Percentiles rank a stretch among this genome's conserved stretches.
Conservation (phyloP, 2,888 invertebrate genomes). For the Clostera curtula region DNA sequence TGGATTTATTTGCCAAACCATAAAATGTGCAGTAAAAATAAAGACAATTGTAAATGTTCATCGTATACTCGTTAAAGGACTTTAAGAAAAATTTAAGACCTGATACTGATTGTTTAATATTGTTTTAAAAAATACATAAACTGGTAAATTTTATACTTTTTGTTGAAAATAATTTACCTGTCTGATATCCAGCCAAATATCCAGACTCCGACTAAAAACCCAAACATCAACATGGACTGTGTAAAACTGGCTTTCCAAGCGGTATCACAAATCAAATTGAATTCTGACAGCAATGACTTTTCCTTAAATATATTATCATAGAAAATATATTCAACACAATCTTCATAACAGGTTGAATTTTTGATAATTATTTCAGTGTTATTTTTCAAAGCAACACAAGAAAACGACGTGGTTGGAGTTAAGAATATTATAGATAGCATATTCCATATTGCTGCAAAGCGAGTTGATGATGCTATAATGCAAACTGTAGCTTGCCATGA, state of each 20-base stretch:
- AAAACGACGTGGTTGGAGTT: conserved; percentile 32
- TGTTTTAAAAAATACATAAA: no score
- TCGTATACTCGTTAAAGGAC: no score
- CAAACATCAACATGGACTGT: conserved; percentile 43
- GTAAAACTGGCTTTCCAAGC: conserved; percentile 42
- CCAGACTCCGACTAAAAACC: conserved; percentile 34
- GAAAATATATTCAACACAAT: conserved; percentile 35
- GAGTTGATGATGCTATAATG: conserved; percentile 23
- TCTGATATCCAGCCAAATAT: conserved; percentile 52
- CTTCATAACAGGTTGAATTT: conserved; percentile 35
- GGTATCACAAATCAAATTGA: conserved; percentile 37
- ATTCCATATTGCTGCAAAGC: conserved; percentile 37
- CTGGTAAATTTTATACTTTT: no score
- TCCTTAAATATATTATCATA: conserved; percentile 31
- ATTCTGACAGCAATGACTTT: conserved; percentile 36
- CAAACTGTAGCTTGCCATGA: conserved; percentile 38
- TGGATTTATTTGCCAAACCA: no score
- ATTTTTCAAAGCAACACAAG: conserved; percentile 25
- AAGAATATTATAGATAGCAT: conserved; percentile 38
- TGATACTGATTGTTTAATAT: no score
- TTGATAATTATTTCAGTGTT: conserved; percentile 17
- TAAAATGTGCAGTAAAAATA: no score
- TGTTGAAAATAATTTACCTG: no score
- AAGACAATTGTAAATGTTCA: no score
- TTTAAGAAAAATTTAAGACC: no score